A percentile compares a stretch with the other conserved stretches of the same genome.
Conservation (phyloP, 2,113 vertebrate species). For the Dascyllus trimaculatus region DNA sequence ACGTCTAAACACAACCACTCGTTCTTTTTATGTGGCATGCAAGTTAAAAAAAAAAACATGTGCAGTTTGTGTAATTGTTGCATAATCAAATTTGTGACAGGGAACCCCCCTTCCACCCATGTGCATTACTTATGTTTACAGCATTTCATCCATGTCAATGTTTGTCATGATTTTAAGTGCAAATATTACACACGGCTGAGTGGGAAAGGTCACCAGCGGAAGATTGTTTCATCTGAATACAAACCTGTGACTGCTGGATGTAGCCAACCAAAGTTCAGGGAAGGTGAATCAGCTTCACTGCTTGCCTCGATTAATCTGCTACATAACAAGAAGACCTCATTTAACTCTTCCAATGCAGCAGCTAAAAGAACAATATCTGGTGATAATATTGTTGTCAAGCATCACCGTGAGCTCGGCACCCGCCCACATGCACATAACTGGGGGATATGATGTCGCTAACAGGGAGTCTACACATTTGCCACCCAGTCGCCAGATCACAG, state of each 20-base stretch:
- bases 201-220: not conserved
- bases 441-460: slow-evolving; percentile 46
- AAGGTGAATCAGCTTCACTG: not conserved
- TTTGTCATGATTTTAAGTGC: not conserved
- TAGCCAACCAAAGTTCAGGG: not conserved
- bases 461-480: slow-evolving; percentile 61
- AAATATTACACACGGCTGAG: not conserved
- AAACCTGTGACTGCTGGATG: slow-evolving; percentile 2
- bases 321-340: not conserved
- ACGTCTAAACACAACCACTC: not conserved
- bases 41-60: not conserved
- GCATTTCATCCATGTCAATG: not conserved
- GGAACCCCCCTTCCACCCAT: not conserved
- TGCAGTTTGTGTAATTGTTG: not conserved
- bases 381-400: slow-evolving; percentile 11
- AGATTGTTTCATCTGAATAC: slow-evolving; percentile 8
- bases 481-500: slow-evolving; percentile 57
- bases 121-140: slow-evolving; percentile 17
- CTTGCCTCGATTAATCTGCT: too few species aligned
- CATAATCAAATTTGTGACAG: not conserved
- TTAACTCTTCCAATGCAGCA: not conserved
- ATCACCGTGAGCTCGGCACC: slow-evolving; percentile 19
- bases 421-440: slow-evolving; percentile 29
- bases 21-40: not conserved
- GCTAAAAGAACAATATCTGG: slow-evolving; percentile 8